A percentile compares a stretch with the other conserved stretches of the same genome.
Evolutionary conservation across 2,113 vertebrate genomes (phyloP).

Genomic region (Nicator chloris): DNA sequence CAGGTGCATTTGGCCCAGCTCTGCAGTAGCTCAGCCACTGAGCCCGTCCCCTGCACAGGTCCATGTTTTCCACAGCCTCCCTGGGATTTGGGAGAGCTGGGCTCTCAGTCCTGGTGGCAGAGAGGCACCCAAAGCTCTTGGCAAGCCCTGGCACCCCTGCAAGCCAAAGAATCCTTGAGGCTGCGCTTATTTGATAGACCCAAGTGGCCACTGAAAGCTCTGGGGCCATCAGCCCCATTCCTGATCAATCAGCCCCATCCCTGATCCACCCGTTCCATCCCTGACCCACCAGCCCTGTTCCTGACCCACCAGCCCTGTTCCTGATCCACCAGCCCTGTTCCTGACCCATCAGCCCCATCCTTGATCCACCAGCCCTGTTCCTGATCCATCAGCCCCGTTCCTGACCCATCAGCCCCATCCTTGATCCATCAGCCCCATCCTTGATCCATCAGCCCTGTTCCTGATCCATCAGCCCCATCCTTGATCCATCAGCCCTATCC

Average conservation of each 20-base stretch:
- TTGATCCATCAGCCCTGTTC: fast-evolving
- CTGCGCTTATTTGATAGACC: neutral
- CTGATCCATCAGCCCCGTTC: neutral
- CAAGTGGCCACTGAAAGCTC: neutral
- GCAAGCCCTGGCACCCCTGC: neutral
- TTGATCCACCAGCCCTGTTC: neutral
- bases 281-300: fast-evolving
- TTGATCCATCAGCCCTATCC: fast-evolving
- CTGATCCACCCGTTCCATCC: neutral
- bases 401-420: fast-evolving
- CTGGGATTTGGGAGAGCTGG: neutral
- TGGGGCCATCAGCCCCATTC: neutral
- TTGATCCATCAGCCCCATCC: fast-evolving
- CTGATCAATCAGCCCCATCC: fast-evolving
- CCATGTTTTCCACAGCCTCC: neutral
- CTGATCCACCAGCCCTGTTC: fast-evolving
- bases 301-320: fast-evolving
- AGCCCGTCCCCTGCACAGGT: neutral
- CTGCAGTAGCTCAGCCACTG: neutral
- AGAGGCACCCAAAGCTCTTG: neutral
- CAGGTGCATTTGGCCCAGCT: neutral
- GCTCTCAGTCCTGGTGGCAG: neutral
- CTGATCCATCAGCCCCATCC: fast-evolving
- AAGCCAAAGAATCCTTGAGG: neutral
- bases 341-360: neutral